Evolutionary conservation across 2,888 invertebrate genomes (phyloP).

Genomic region (Aleiodes testaceus): DNA sequence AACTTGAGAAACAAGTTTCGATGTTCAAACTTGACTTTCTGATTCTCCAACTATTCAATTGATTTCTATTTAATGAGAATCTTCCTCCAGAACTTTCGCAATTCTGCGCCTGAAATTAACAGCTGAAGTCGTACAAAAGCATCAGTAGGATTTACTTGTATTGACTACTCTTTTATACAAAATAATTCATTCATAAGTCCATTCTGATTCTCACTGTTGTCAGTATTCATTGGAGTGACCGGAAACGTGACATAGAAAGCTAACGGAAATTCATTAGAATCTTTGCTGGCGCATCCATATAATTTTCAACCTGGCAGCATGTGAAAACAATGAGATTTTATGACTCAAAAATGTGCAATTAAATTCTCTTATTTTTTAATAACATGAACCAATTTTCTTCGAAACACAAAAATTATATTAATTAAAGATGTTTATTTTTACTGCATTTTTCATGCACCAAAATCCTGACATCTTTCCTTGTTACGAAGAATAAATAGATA

Average conservation of each 20-base stretch:
- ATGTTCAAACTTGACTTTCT: not conserved
- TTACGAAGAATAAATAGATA: no score
- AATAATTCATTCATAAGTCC: slow-evolving; percentile 16
- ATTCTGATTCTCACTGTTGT: not conserved
- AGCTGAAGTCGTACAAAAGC: not conserved
- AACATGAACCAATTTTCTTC: no score
- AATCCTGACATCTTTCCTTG: no score
- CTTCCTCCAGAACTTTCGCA: slow-evolving; percentile 35
- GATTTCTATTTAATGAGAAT: slow-evolving; percentile 50
- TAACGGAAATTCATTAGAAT: slow-evolving; percentile 39
- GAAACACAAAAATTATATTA: no score
- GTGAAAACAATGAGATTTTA: no score
- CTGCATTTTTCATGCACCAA: no score
- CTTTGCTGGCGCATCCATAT: not conserved
- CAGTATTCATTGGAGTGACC: slow-evolving; percentile 25
- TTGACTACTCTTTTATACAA: not conserved
- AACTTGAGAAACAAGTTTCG: slow-evolving; percentile 10
- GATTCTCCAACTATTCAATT: slow-evolving; percentile 34
- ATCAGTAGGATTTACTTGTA: not conserved
- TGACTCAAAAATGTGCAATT: no score
- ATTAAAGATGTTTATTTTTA: no score
- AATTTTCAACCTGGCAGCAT: not conserved
- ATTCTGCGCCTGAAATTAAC: not conserved
- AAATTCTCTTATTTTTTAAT: no score
- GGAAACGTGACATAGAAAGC: slow-evolving; percentile 41